phyloP scores from a whole-genome alignment of 2,888 invertebrate genomes.

The Cerastis rubricosa region DNA sequence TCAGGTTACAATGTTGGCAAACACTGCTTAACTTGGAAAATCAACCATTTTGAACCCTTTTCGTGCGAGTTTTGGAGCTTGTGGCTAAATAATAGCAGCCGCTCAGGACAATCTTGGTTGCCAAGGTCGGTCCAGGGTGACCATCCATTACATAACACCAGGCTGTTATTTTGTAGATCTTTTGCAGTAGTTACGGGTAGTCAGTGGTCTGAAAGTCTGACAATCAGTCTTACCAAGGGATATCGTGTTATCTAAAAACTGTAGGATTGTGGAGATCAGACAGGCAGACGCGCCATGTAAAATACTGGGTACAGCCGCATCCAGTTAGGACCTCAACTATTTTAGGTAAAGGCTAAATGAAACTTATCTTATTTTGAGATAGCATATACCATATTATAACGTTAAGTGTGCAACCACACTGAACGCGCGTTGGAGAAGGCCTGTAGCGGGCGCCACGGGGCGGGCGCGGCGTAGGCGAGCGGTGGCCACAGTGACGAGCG shows the following conservation, averaged over 20 bases:
- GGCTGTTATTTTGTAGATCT: not conserved
- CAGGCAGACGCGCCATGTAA: not conserved
- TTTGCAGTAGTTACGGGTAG: not conserved
- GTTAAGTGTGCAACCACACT: no score
- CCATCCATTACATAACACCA: not conserved
- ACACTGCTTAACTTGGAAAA: no score
- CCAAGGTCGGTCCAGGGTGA: not conserved
- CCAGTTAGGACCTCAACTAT: not conserved
- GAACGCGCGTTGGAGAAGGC: no score
- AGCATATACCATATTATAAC: no score
- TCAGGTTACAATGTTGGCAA: not conserved
- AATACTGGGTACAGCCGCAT: not conserved
- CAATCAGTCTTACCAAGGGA: not conserved
- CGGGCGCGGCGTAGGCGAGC: no score
- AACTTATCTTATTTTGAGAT: not conserved
- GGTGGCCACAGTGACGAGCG: no score
- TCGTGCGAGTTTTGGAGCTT: no score
- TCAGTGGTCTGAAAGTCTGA: not conserved
- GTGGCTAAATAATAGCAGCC: no score
- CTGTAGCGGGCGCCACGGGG: no score
- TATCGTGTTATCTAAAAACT: not conserved
- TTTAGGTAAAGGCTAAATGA: not conserved
- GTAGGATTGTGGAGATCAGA: not conserved
- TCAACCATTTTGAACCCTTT: no score
- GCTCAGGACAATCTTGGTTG: no score